Evolutionary conservation across 1,140 invertebrate species (phyloP), one percentile per base, ranked within the genome.

Genomic region (Adelges cooleyi): DNA sequence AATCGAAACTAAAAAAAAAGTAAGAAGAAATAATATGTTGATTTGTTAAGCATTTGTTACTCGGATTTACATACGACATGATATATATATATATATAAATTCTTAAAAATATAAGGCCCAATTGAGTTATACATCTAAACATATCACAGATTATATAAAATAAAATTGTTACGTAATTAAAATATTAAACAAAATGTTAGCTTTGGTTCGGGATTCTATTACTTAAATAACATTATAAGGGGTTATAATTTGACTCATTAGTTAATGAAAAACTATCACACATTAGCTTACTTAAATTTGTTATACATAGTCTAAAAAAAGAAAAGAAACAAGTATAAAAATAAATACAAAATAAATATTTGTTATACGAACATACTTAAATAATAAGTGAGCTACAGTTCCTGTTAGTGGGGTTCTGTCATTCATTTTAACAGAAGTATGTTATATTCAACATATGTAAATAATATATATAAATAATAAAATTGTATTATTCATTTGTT

Each of bases 111-210:
- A 59, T 59, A 62, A 48, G 42, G 56, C 56, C 42, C 56, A 48
- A 15, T 29, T 17, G 18, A 46, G 4, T 29, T 17, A 46, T 46
- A 62, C 6, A 44, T 62, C 56, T 62, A 62, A 62, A 62, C 25
- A 62, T 62, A 62, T 62, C 56, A 62, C 56, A 62, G 56, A 62
- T 62, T 62, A 48, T 48, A 62, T 25, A 62, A 62, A 62, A 48
- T 62, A 48, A 27, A 33, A 48, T 48, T 62, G 11, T 38, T 33
- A 48, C 15, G 17, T 11, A 46, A 46, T 48, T 48, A 13, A 29
- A 33, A 5, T 6, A 62, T 62, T 27, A 48, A 27, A 59, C 9
- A 18, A 48, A 33, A 46, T 62, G 56, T 62, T 62, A 62, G 56
- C 56, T 62, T 62, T 62, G 56, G 56, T 25, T 48, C 46, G 29